Evolutionary conservation across 2,888 invertebrate genomes (phyloP).

Genomic region (Bembecia ichneumoniformis): DNA sequence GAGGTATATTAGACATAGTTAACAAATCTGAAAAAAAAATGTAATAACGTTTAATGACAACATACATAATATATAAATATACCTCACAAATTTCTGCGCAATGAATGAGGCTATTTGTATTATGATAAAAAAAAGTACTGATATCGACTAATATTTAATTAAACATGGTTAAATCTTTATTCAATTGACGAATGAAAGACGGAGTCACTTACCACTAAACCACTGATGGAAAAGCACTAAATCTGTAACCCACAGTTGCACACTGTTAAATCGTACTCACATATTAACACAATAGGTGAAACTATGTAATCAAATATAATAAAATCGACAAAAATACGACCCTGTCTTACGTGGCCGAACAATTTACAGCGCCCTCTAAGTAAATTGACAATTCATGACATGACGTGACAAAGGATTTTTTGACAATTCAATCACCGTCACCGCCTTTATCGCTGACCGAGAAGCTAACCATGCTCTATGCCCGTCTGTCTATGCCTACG

Average conservation of each 20-base stretch:
- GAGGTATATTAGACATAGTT: slow-evolving; percentile 63
- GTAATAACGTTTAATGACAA: slow-evolving; percentile 10
- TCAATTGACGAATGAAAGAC: slow-evolving; percentile 48
- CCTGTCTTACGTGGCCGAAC: slow-evolving; percentile 71
- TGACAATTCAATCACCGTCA: too few relatives aligned
- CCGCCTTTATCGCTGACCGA: too few relatives aligned
- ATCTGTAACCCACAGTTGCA: slow-evolving; percentile 36
- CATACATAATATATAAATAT: background rate
- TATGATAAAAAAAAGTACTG: slow-evolving; percentile 31
- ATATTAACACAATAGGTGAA: slow-evolving; percentile 45
- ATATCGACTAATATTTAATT: slow-evolving; percentile 43
- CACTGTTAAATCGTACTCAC: slow-evolving; percentile 53
- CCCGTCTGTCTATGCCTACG: too few relatives aligned
- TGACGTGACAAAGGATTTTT: slow-evolving; percentile 27
- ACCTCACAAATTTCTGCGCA: background rate
- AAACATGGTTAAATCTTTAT: slow-evolving; percentile 60
- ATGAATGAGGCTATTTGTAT: slow-evolving; percentile 30
- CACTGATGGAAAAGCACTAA: slow-evolving; percentile 36
- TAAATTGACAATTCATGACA: slow-evolving; percentile 52
- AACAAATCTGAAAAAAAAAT: slow-evolving; percentile 52
- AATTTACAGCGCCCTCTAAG: slow-evolving; percentile 62
- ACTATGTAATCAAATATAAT: slow-evolving; percentile 45
- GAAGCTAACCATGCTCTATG: too few relatives aligned
- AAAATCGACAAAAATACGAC: slow-evolving; percentile 61
- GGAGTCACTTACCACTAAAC: slow-evolving; percentile 41